These are phyloP conservation scores for Aphidius gifuensis DNA, from an alignment of 1,140 invertebrate species.

Conservation along the genomic window DNA sequence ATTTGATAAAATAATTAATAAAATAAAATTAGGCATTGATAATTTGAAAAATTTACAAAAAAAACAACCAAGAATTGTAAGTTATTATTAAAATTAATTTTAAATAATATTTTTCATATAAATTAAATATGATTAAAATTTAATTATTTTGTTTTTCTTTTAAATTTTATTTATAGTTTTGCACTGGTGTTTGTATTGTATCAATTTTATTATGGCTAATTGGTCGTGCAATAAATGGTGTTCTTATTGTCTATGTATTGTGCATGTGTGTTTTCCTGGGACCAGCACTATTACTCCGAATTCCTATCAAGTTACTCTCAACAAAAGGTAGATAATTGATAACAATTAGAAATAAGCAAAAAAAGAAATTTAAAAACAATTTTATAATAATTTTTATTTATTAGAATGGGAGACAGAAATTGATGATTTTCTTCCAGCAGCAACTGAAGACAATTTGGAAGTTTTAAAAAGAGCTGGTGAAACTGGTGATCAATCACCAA, in stretches of 20 bases:
- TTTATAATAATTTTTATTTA: constrained; percentile 11
- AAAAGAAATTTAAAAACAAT: neutral
- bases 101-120: constrained; percentile 16
- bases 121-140: neutral
- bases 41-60: constrained; percentile 37
- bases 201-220: constrained; percentile 44
- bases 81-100: constrained; percentile 11
- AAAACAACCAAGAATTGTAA: constrained; percentile 48
- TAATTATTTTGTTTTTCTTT: constrained; percentile 3
- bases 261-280: constrained; percentile 45
- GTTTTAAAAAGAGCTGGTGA: constrained; percentile 49
- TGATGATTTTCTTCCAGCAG: constrained; percentile 51
- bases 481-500: constrained; percentile 47
- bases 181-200: constrained; percentile 35
- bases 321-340: constrained; percentile 31
- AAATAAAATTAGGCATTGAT: constrained; percentile 33
- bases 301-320: constrained; percentile 34
- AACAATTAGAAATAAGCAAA: neutral
- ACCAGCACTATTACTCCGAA: constrained; percentile 37
- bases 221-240: constrained; percentile 37
- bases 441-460: constrained; percentile 49
- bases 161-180: constrained; percentile 37
- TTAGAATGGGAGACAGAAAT: constrained; percentile 52
- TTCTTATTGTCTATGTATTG: constrained; percentile 40
- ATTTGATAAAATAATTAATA: constrained; percentile 39